These are phyloP conservation scores for Gastracanthus pulcherrimus DNA, from an alignment of 2,888 invertebrate species.

Conservation along the genomic window DNA sequence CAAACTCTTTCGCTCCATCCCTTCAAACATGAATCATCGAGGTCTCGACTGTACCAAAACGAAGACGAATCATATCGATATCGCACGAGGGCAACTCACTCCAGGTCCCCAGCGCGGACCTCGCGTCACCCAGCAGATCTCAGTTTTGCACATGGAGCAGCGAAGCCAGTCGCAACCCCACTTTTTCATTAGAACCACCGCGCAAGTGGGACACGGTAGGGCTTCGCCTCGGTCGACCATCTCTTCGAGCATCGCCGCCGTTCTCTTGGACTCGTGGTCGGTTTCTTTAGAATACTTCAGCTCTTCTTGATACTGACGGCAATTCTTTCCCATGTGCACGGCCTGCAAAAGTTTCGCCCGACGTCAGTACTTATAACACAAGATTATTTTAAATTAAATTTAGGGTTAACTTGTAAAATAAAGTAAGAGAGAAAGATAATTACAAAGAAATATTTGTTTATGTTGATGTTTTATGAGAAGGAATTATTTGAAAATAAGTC, in stretches of 20 bases:
- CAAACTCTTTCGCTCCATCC: no score
- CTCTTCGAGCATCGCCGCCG: constrained; percentile 88
- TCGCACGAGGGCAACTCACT: constrained; percentile 78
- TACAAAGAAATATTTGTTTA: no score
- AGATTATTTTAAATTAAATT: no score
- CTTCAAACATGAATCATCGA: no score
- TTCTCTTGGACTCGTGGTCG: constrained; percentile 84
- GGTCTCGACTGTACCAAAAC: no score
- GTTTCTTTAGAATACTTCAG: constrained; percentile 82
- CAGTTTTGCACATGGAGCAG: constrained; percentile 94
- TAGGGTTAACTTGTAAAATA: no score
- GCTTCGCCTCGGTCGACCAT: constrained; percentile 92
- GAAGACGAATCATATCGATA: no score
- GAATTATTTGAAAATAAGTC: no score
- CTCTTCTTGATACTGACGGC: constrained; percentile 88
- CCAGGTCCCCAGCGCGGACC: constrained; percentile 83
- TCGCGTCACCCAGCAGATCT: constrained; percentile 96
- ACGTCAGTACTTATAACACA: no score
- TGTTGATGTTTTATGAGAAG: no score
- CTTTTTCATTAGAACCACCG: constrained; percentile 91
- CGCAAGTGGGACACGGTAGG: constrained; percentile 91
- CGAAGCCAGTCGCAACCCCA: constrained; percentile 96
- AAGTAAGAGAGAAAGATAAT: no score
- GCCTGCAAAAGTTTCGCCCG: no score
- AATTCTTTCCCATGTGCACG: constrained; percentile 88